A percentile compares a stretch with the other conserved stretches of the same genome.
phyloP scores from a whole-genome alignment of 2,797 vertebrate species.

The Peromyscus melanophrys region DNA sequence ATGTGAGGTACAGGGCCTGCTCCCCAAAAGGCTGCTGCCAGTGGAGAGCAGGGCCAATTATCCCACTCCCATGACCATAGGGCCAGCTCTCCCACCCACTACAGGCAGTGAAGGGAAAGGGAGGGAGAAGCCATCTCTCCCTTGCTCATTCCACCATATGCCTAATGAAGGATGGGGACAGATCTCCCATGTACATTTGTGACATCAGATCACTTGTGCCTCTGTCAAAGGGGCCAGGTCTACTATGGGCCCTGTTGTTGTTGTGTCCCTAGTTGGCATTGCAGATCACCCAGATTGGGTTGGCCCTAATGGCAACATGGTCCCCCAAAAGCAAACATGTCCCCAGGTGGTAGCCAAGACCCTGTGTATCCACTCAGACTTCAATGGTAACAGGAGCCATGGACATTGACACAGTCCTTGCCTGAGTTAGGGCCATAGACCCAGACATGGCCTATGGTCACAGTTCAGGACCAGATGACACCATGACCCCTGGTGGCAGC shows the following conservation, averaged over 20 bases:
- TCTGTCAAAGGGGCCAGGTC: no score
- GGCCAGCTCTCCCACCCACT: not conserved
- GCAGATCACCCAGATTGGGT: no score
- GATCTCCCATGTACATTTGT: not conserved
- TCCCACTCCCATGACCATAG: not conserved
- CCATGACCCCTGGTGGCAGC: no score
- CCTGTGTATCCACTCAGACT: no score
- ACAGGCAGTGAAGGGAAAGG: not conserved
- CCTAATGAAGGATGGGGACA: not conserved
- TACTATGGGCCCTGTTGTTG: not conserved
- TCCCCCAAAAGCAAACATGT: no score
- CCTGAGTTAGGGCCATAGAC: no score
- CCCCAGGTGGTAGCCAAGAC: no score
- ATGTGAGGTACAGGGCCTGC: not conserved
- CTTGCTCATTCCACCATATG: not conserved
- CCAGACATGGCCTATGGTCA: no score
- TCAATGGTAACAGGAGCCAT: no score
- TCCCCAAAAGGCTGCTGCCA: not conserved
- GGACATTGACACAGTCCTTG: no score
- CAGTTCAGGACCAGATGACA: no score
- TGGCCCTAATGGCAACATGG: not conserved
- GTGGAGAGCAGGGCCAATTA: not conserved
- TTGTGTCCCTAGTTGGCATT: no score
- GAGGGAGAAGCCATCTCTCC: not conserved
- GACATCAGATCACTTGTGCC: not conserved